These are phyloP conservation scores for Hesperia comma DNA, from an alignment of 2,888 invertebrate species.

Conservation along the genomic window DNA sequence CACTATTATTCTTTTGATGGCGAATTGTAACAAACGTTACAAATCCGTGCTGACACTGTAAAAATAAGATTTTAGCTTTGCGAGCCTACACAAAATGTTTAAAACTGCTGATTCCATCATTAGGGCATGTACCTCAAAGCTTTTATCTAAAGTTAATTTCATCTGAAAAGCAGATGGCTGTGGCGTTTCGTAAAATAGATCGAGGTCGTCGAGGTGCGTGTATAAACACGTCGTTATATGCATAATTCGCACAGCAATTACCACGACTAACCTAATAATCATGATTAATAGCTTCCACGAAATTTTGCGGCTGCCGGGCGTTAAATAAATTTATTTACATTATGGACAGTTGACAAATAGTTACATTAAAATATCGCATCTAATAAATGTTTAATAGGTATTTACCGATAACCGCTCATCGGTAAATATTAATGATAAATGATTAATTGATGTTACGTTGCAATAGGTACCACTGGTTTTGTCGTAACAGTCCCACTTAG, in stretches of 20 bases:
- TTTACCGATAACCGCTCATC: constrained; percentile 8
- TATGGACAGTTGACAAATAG: constrained; percentile 32
- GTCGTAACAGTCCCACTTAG: no score
- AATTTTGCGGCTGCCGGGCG: constrained; percentile 17
- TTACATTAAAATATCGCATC: constrained; percentile 28
- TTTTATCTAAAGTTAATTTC: constrained; percentile 20
- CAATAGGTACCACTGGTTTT: not conserved
- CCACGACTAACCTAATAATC: constrained; percentile 34
- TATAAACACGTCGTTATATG: constrained; percentile 28
- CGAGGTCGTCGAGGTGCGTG: constrained; percentile 13
- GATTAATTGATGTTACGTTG: not conserved
- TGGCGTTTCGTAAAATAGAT: constrained; percentile 14
- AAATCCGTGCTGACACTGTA: no score
- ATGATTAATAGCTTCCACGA: constrained; percentile 31
- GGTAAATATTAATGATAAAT: not conserved
- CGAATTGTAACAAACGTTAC: no score
- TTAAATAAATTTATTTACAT: constrained; percentile 30
- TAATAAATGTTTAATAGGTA: constrained; percentile 29
- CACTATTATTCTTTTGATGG: no score
- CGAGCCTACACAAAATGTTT: no score
- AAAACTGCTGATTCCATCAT: not conserved
- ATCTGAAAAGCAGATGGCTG: not conserved
- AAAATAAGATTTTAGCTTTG: no score
- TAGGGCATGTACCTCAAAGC: not conserved
- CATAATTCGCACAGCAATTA: constrained; percentile 10